phyloP scores from a whole-genome alignment of 35 echinoderm and acorn worm genomes.

The Nesometra sesokonis region DNA sequence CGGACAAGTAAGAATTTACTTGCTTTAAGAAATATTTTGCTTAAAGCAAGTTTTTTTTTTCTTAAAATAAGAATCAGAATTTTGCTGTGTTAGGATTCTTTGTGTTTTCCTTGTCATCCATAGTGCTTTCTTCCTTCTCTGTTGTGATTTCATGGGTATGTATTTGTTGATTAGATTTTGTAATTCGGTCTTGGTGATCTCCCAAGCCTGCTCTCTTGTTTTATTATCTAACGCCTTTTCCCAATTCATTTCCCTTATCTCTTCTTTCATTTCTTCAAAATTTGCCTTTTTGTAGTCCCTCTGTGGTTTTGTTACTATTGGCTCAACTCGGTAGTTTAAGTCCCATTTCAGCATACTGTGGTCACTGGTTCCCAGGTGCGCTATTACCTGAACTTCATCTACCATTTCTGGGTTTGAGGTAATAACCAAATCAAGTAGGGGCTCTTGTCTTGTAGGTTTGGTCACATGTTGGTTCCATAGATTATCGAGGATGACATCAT shows the following conservation, averaged over 20 bases:
- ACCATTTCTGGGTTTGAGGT: conserved; percentile 28
- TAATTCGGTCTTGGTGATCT: neutral
- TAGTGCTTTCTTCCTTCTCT: conserved; percentile 10
- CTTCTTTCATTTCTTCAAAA: too few species aligned
- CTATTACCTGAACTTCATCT: conserved; percentile 23
- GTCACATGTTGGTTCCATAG: conserved; percentile 22
- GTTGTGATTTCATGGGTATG: conserved; percentile 14
- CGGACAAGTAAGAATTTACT: too few species aligned
- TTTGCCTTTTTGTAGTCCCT: too few species aligned
- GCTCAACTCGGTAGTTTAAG: too few species aligned
- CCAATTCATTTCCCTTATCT: too few species aligned
- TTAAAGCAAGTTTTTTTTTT: too few species aligned
- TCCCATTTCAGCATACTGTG: conserved; percentile 18
- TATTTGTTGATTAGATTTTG: neutral
- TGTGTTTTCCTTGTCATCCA: conserved; percentile 8
- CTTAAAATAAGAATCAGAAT: too few species aligned
- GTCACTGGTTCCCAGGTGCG: conserved; percentile 25
- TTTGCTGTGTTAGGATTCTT: neutral
- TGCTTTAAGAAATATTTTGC: too few species aligned
- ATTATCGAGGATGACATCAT: conserved; percentile 18
- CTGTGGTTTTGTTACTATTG: too few species aligned
- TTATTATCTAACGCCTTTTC: neutral
- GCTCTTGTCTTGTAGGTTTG: conserved; percentile 6
- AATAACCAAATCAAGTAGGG: neutral
- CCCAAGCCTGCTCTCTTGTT: conserved; percentile 8